These are phyloP conservation scores for Bufotes viridis DNA, from an alignment of 2,797 vertebrate species.

Conservation along the genomic window DNA sequence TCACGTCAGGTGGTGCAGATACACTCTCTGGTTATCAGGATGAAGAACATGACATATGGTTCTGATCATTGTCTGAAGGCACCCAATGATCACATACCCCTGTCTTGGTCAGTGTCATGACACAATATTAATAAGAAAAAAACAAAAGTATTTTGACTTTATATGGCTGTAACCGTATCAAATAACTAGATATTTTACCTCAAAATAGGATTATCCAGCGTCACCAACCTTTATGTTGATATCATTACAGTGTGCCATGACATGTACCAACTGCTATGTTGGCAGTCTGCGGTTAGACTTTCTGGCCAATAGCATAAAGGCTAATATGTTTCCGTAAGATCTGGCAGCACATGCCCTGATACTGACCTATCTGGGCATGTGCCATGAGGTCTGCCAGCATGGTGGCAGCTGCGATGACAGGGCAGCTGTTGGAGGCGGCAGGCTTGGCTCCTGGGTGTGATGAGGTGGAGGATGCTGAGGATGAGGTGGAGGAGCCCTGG, in stretches of 20 bases:
- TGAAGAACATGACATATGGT: slow-evolving; percentile 67
- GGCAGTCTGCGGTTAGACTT: background rate
- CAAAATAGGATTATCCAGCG: background rate
- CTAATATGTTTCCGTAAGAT: slow-evolving; percentile 15
- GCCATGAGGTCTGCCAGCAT: slow-evolving; percentile 88
- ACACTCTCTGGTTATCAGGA: slow-evolving; percentile 79
- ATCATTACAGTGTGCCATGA: slow-evolving; percentile 25
- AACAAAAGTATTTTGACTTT: background rate
- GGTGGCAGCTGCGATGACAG: slow-evolving; percentile 75
- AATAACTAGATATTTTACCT: background rate
- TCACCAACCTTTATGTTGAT: background rate
- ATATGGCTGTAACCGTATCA: background rate
- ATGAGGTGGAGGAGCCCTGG: slow-evolving; percentile 98
- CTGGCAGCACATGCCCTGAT: slow-evolving; percentile 63
- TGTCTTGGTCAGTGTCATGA: slow-evolving; percentile 30
- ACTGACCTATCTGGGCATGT: slow-evolving; percentile 93
- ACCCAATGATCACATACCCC: slow-evolving; percentile 31
- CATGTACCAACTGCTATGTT: background rate
- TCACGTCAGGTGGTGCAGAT: slow-evolving; percentile 91
- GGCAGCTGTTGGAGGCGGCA: slow-evolving; percentile 72
- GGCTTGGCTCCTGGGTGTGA: slow-evolving; percentile 93
- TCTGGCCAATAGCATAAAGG: background rate
- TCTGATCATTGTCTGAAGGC: slow-evolving; percentile 44
- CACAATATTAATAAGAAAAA: background rate
- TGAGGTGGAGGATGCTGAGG: slow-evolving; percentile 96